These are phyloP conservation scores for Chaenodraco wilsoni DNA, from an alignment of 2,797 vertebrate genomes.

Conservation along the genomic window DNA sequence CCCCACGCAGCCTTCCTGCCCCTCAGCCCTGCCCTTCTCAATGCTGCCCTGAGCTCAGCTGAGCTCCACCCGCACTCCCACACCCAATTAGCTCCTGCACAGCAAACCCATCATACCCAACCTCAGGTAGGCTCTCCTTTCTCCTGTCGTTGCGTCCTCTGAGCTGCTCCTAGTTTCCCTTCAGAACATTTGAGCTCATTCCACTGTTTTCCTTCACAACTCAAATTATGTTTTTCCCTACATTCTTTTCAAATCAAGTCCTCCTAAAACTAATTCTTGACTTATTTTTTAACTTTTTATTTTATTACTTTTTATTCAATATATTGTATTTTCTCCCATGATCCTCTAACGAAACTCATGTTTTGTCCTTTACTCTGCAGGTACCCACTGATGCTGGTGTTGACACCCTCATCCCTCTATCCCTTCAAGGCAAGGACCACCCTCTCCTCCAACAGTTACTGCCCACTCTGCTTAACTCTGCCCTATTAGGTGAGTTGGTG, in stretches of 20 bases:
- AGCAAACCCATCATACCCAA: constrained; percentile 73
- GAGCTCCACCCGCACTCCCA: constrained; percentile 80
- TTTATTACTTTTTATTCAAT: not conserved
- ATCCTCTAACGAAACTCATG: not conserved
- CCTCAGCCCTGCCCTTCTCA: constrained; percentile 89
- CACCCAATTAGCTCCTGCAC: constrained; percentile 83
- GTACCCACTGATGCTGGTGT: constrained; percentile 76
- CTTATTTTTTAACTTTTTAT: not conserved
- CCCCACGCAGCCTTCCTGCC: constrained; percentile 85
- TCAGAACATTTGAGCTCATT: constrained; percentile 17
- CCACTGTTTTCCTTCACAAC: constrained; percentile 22
- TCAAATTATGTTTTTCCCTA: not conserved
- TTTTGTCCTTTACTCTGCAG: constrained; percentile 35
- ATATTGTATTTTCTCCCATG: not conserved
- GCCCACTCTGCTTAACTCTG: constrained; percentile 85
- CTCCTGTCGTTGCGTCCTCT: constrained; percentile 38
- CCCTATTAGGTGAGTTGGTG: constrained; percentile 83
- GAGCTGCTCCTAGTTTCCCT: constrained; percentile 18
- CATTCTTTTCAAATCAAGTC: constrained; percentile 13
- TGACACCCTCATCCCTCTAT: constrained; percentile 80
- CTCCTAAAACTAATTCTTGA: not conserved
- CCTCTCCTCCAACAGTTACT: constrained; percentile 83
- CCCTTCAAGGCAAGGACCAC: constrained; percentile 83
- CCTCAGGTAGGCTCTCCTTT: constrained; percentile 78
- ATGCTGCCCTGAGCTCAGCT: constrained; percentile 86